phyloP scores from a whole-genome alignment of 2,113 vertebrate genomes.

The Microcebus murinus region DNA sequence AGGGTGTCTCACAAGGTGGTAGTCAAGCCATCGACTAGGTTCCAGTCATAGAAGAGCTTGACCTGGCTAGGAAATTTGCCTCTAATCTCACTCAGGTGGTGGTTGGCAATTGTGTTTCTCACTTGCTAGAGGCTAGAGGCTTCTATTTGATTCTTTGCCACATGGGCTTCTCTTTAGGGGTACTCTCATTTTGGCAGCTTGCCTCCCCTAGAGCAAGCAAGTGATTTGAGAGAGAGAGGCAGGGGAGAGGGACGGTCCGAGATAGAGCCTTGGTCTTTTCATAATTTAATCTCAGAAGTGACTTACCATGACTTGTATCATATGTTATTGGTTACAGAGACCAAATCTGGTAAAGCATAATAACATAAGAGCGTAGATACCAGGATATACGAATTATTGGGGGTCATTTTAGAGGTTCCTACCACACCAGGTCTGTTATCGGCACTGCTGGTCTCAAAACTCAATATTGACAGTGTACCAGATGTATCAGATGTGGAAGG shows the following conservation, averaged over 20 bases:
- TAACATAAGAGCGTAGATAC: background rate
- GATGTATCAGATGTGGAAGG: background rate
- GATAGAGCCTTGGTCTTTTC: background rate
- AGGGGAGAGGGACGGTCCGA: background rate
- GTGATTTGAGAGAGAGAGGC: background rate
- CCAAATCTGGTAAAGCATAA: background rate
- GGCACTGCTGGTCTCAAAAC: background rate
- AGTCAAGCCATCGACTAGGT: too few relatives aligned
- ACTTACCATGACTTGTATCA: background rate
- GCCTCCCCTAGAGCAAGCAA: too few relatives aligned
- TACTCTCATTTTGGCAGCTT: background rate
- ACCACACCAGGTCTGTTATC: background rate
- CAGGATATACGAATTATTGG: rapidly evolving
- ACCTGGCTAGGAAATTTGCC: background rate
- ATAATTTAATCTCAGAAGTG: background rate
- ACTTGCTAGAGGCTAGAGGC: background rate
- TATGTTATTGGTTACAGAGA: background rate
- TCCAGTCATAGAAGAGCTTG: background rate
- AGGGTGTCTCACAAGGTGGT: background rate
- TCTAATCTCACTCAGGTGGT: background rate
- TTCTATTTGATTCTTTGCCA: background rate
- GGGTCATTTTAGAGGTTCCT: too few relatives aligned
- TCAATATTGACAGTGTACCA: background rate
- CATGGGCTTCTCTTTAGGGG: background rate
- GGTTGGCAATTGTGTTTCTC: background rate